These are phyloP conservation scores for Lepidothrix coronata DNA, from an alignment of 2,113 vertebrate genomes.

Conservation along the genomic window DNA sequence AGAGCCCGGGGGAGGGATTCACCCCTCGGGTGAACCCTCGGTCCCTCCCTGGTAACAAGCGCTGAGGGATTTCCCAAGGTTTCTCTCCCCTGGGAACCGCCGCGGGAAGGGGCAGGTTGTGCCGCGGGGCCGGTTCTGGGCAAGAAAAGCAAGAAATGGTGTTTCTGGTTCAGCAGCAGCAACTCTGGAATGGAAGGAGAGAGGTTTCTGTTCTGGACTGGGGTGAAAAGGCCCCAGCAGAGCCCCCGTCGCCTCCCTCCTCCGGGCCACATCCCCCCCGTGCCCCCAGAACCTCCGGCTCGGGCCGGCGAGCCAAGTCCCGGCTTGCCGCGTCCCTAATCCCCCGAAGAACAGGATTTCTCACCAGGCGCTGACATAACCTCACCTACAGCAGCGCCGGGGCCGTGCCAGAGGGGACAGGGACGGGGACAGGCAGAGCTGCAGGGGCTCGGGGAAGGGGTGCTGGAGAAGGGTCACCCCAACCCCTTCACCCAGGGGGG, in stretches of 20 bases:
- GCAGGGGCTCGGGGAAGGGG: not conserved
- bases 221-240: not conserved
- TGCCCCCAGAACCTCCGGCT: not conserved
- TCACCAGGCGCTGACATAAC: not conserved
- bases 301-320: not conserved
- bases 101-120: not conserved
- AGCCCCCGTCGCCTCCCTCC: not conserved
- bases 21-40: not conserved
- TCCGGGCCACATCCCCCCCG: not conserved
- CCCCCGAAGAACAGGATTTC: constrained; percentile 27
- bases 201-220: not conserved
- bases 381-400: not conserved
- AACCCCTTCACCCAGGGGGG: fast-evolving
- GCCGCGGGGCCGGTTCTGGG: not conserved
- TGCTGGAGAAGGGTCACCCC: not conserved
- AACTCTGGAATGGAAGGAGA: not conserved
- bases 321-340: not conserved
- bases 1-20: not conserved
- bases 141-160: not conserved
- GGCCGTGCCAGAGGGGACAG: not conserved
- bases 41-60: not conserved
- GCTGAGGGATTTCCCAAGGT: not conserved
- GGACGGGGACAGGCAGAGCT: not conserved
- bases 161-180: not conserved
- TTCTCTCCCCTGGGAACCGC: not conserved